Evolutionary conservation across 2,113 vertebrate species (phyloP), one percentile per base, ranked within the genome.

Genomic region (Hydrochoerus hydrochaeris): DNA sequence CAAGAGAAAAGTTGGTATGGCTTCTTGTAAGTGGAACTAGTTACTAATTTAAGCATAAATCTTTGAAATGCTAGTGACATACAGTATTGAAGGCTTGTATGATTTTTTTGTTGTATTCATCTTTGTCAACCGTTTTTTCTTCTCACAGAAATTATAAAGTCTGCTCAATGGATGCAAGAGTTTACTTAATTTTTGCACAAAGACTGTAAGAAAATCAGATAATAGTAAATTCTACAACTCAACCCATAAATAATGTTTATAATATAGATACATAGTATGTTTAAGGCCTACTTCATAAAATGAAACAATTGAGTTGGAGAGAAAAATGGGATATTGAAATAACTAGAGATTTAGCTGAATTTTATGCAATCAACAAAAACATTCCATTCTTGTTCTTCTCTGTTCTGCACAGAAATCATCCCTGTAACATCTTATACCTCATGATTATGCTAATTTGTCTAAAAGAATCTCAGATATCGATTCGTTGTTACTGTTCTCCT

Each of bases 141-240:
- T 52, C 46, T 52, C 69, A 94, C 24, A 49, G 30, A 95, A 88
- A 91, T 83, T 24, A 58, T 49, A 60, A 78, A 95, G 57, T 62
- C 46, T 80, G 62, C 82, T 78, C 30, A 89, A 4, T 80, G 57
- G 12, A 32, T 80, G 92, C 80, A 90, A 94, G 93, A 82, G 22
- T 89, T 93, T 83, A 30, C 35, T 93, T 86, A 92, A 85, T 62
- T 41, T 95, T 96, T 96, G 22, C 16, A 46, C 60, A 26, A 93
- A 95, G 88, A 82, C 58, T 41, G 44, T 32, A 62, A 65, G 81
- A 90, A 94, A 90, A 78, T 13, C 28, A 94, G 11, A 92, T 86
- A 26, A 77, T 30, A 65, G 32, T 90, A 92, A 90, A 71, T 96
- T 90, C 52, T 95, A 89, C 26, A 93, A 84, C 38, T 81, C 60